A percentile compares a stretch with the other conserved stretches of the same genome.
These are phyloP conservation scores for Cordilura impudica DNA, from an alignment of 2,888 invertebrate genomes.

Conservation along the genomic window DNA sequence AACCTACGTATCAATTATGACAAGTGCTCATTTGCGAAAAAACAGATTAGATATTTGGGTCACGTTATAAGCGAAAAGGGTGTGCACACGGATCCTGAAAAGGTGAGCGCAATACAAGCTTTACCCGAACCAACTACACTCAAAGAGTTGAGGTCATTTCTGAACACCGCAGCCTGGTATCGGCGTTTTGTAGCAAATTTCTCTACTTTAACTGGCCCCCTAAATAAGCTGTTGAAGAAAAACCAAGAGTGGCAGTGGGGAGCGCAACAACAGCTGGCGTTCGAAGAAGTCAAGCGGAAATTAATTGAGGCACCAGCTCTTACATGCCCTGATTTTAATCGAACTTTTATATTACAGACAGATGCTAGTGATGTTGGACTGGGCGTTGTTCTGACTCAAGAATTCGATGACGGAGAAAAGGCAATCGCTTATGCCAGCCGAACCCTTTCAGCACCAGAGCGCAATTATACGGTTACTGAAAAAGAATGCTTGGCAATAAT, in stretches of 20 bases:
- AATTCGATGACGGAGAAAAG: constrained; percentile 13
- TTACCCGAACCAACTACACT: not conserved
- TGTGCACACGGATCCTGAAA: constrained; percentile 35
- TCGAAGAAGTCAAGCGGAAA: constrained; percentile 9
- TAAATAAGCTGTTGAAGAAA: constrained; percentile 11
- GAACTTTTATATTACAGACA: constrained; percentile 3
- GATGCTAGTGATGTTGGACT: constrained; percentile 11
- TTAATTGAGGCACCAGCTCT: constrained; percentile 8
- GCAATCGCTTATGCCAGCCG: constrained; percentile 20
- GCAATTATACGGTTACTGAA: constrained; percentile 34
- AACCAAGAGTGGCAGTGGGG: constrained; percentile 14
- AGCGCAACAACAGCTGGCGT: not conserved
- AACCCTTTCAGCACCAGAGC: not conserved
- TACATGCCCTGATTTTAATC: constrained; percentile 3
- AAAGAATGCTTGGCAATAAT: constrained; percentile 40
- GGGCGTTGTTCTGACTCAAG: constrained; percentile 8
- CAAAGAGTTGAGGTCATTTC: not conserved
- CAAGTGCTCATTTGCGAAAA: constrained; percentile 32
- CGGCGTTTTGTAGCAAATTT: constrained; percentile 21
- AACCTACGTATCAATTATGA: constrained; percentile 33
- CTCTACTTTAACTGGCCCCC: not conserved
- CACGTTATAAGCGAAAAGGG: constrained; percentile 38
- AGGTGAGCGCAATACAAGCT: constrained; percentile 5
- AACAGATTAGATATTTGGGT: constrained; percentile 28
- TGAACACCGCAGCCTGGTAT: constrained; percentile 13